phyloP scores from a whole-genome alignment of 2,797 vertebrate species.

The Rhinophrynus dorsalis region DNA sequence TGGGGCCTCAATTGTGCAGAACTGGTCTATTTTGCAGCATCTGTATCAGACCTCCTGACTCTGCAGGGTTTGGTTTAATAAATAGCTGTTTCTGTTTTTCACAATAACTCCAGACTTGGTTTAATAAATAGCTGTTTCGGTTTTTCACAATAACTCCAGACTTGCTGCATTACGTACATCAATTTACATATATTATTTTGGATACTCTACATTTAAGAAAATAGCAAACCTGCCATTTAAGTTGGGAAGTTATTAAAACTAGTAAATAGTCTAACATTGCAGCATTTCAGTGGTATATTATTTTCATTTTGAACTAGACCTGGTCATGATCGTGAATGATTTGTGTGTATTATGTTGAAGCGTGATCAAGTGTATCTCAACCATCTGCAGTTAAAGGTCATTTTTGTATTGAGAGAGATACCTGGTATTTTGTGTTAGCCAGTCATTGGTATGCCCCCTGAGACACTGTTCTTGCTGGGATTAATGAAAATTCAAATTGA shows the following conservation, averaged over 20 bases:
- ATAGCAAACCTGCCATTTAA: neutral
- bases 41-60: too few relatives aligned
- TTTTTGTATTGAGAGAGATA: constrained; percentile 48
- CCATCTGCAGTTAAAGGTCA: constrained; percentile 48
- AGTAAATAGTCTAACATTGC: constrained; percentile 12
- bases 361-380: constrained; percentile 48
- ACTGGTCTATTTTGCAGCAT: too few relatives aligned
- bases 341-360: constrained; percentile 48
- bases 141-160: too few relatives aligned
- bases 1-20: too few relatives aligned
- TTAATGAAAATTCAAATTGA: constrained; percentile 51
- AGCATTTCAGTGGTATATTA: neutral
- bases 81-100: too few relatives aligned
- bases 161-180: too few relatives aligned
- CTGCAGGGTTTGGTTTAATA: too few relatives aligned
- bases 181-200: too few relatives aligned
- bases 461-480: constrained; percentile 48
- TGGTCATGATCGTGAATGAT: constrained; percentile 49
- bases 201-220: too few relatives aligned
- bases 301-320: constrained; percentile 36
- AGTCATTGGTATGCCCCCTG: constrained; percentile 40
- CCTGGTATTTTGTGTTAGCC: constrained; percentile 48
- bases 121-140: too few relatives aligned
- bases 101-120: too few relatives aligned
- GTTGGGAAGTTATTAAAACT: neutral